Conservation (phyloP, 2,797 vertebrate genomes). For the Sebastes steindachneri region DNA sequence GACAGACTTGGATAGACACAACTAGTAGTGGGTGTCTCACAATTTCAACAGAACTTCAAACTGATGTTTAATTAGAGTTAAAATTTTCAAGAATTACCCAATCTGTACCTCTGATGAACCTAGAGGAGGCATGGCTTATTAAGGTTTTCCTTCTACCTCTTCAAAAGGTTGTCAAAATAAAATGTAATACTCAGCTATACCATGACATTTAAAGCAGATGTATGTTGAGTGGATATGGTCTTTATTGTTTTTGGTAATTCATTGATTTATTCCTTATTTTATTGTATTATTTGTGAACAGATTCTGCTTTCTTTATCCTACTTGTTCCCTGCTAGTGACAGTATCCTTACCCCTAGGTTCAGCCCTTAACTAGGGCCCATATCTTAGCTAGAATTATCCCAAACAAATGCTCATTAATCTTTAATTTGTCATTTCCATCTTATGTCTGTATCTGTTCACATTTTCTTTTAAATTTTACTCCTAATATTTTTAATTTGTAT, state of each 20-base stretch:
- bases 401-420: neutral
- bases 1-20: neutral
- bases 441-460: neutral
- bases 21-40: neutral
- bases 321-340: neutral
- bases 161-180: neutral
- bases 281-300: neutral
- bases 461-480: rapidly evolving
- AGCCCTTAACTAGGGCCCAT: neutral
- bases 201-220: neutral
- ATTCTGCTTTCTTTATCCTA: neutral
- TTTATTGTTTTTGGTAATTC: neutral
- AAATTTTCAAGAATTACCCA: neutral
- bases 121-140: neutral
- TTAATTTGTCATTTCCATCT: neutral
- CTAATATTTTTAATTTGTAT: neutral
- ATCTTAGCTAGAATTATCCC: neutral
- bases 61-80: neutral
- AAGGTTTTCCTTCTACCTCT: neutral
- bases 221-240: neutral
- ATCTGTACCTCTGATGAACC: neutral
- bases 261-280: neutral
- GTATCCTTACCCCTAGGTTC: neutral
- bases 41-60: neutral
- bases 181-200: neutral